Base-by-base conservation (phyloP, 2,888 invertebrate species). In the Peribatodes rhomboidaria region DNA sequence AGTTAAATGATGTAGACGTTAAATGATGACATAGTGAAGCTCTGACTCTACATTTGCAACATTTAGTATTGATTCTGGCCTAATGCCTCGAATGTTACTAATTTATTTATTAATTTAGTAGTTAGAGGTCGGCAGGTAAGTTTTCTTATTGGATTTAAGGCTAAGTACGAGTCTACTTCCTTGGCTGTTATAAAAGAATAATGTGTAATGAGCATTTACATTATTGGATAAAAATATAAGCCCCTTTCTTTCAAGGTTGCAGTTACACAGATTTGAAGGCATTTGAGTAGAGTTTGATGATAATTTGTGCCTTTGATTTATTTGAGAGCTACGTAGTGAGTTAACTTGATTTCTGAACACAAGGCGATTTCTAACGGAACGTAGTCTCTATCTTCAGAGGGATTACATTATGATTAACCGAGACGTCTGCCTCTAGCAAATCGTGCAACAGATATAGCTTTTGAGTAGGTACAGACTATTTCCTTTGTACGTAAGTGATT, bases 381-480 rank as follows among this genome's bases (percentile, higher is more conserved):
- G 16, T 31, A 49, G 33, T 47, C 3, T 33, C 10, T 16, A 11
- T 33, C 33, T 10, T 31, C 33, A 49, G 33, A 49, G 14, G 20
- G 33, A 49, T 49, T 49, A 16, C 49, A 33, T 11, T 16, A 18
- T 49, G 2, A 11, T 31, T 16, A 31, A 49, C 9, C 33, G 11
- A 44, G 14, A 16, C 11, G 10, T 22, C 46, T 33, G 76, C 75
- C 69, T 55, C 61, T 61, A 70, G 76, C 67, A 54, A 66, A 73
- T 73, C 69, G 66, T 71, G 65, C 61, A 62, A 65, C 71, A 65
- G 65, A 71, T 74, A 65, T 61, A 73, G n/a, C 20, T 46, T 33
- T 6, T 27, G n/a, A n/a, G n/a, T 4, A 18, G n/a, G n/a, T n/a
- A 20, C 20, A 60, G 52, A 60, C 60, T 69, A 47, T 52, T 46